Conservation (phyloP, 1,140 invertebrate genomes). For the Pseudomyrmex sp. region DNA sequence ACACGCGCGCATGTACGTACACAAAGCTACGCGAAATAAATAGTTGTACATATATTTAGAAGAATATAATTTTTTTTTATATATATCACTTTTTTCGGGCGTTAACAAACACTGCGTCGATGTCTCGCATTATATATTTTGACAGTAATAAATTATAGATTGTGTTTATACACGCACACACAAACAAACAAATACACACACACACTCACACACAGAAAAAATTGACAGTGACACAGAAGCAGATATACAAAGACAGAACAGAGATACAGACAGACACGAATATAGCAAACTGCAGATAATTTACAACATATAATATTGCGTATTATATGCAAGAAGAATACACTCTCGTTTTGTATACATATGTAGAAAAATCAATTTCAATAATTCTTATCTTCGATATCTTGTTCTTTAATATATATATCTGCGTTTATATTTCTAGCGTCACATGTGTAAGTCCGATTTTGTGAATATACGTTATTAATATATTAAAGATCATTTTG, state of each 20-base stretch:
- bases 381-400: constrained; percentile 25
- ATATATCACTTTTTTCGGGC: constrained; percentile 60
- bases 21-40: constrained; percentile 68
- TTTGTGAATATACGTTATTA: too few relatives aligned
- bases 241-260: too few relatives aligned
- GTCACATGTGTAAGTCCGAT: too few relatives aligned
- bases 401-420: not conserved
- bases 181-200: constrained; percentile 14
- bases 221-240: too few relatives aligned
- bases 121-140: constrained; percentile 26
- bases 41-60: constrained; percentile 61
- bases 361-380: too few relatives aligned
- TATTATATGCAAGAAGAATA: too few relatives aligned
- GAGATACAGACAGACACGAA: too few relatives aligned
- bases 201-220: too few relatives aligned
- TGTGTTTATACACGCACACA: constrained; percentile 41
- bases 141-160: constrained; percentile 61
- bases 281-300: too few relatives aligned
- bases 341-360: too few relatives aligned
- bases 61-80: constrained; percentile 60
- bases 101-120: constrained; percentile 48
- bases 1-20: constrained; percentile 52
- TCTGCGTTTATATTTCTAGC: not conserved
- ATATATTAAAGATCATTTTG: not conserved
- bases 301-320: too few relatives aligned